Base-by-base conservation (phyloP, 1,140 invertebrate genomes). In the Drosophila varians region DNA sequence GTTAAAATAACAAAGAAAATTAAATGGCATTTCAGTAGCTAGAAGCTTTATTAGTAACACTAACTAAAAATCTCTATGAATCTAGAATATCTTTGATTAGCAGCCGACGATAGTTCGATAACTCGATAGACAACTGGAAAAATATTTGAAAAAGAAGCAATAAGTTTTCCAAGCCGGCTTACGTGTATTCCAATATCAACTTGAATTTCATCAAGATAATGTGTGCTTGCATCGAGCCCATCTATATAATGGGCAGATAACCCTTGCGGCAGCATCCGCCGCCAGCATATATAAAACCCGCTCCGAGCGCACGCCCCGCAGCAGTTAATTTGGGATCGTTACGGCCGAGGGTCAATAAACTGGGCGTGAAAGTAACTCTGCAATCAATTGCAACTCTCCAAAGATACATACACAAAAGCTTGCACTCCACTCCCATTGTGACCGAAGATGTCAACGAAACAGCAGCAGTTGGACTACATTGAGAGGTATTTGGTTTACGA, bases 381-480 rank as follows among this genome's bases (percentile, higher is more conserved):
- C 4, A 4, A 38, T 47, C 26, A 42, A 40, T 25, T 42, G 48
- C 61, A 19, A 7, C 14, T 16, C 38, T 42, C 38, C 6, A 5
- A 16, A 42, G 38, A 42, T 42, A 42, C 38, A 42, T 18, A 18
- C 38, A 18, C 16, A 42, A 34, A 58, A 8, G 14, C 21, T 14
- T 31, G 12, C 9, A 12, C 31, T 48, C 4, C 8, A n/a, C n/a
- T n/a, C n/a, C n/a, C n/a, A n/a, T n/a, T 36, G 8, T 12, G 75
- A 8, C 8, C 11, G 2, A 42, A 55, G 9, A 86, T 86, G 80
- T 66, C 80, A 5, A 82, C 82, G 23, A 43, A 61, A 4, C 60
- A 77, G 40, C 60, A 87, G 11, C 89, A 90, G 47, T 70, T 89
- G 65, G 55, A 58, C 16, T 90, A 77, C 23, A 89, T 90, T 34